Evolutionary conservation across 1,140 invertebrate genomes (phyloP).

Genomic region (Leptinotarsa texana): DNA sequence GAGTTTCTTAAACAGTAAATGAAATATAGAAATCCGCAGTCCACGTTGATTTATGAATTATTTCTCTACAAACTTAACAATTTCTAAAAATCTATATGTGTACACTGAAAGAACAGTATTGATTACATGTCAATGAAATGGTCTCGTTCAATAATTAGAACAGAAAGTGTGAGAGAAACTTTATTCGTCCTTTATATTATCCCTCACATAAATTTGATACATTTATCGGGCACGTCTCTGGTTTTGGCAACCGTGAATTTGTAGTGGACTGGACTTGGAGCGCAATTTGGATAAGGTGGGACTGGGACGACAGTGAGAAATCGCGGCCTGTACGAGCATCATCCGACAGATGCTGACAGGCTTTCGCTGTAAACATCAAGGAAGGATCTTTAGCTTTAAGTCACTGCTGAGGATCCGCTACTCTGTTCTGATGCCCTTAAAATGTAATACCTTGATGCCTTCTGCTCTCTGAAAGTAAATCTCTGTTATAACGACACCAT

Average conservation of each 20-base stretch:
- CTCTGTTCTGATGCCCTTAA: slow-evolving; percentile 27
- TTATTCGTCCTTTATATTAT: too few relatives aligned
- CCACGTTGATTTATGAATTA: too few relatives aligned
- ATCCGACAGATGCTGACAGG: slow-evolving; percentile 32
- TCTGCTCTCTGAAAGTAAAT: slow-evolving; percentile 20
- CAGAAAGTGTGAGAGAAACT: too few relatives aligned
- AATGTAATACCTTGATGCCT: slow-evolving; percentile 26
- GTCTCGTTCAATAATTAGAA: too few relatives aligned
- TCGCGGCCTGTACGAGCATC: slow-evolving; percentile 28
- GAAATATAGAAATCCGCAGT: too few relatives aligned
- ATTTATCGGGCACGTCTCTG: slow-evolving; percentile 14
- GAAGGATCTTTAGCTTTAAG: slow-evolving; percentile 29
- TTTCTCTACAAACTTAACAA: too few relatives aligned
- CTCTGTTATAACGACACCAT: slow-evolving; percentile 13
- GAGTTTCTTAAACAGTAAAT: too few relatives aligned
- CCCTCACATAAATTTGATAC: too few relatives aligned
- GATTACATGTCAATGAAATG: too few relatives aligned
- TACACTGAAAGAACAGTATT: too few relatives aligned
- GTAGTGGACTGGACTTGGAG: slow-evolving; percentile 23
- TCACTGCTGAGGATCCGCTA: slow-evolving; percentile 17
- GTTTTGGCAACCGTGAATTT: slow-evolving; percentile 24
- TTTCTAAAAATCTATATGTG: too few relatives aligned
- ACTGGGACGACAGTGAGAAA: slow-evolving; percentile 32
- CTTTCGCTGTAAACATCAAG: slow-evolving; percentile 33
- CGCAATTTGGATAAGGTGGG: slow-evolving; percentile 31